Conservation (phyloP, 2,888 invertebrate genomes). For the Laspeyria flexula region DNA sequence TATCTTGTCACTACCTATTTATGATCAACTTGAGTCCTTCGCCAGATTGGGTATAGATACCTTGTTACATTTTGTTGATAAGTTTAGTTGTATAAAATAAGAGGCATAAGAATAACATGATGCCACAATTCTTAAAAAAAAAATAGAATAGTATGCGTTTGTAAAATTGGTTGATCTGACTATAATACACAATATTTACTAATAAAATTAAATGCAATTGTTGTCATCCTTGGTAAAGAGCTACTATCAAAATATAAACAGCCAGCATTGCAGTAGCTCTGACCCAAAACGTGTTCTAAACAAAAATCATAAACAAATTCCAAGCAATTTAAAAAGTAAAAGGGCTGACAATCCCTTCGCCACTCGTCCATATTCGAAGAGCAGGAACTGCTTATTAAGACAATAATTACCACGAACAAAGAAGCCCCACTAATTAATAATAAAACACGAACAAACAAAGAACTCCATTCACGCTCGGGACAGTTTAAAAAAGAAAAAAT, state of each 20-base stretch:
- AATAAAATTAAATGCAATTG: too few species aligned
- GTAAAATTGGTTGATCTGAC: too few species aligned
- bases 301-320: conserved; percentile 51
- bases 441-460: conserved; percentile 85
- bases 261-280: conserved; percentile 18
- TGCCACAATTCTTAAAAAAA: too few species aligned
- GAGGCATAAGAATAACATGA: too few species aligned
- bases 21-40: too few species aligned
- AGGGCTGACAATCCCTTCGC: conserved; percentile 74
- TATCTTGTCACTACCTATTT: background rate
- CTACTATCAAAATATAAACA: conserved; percentile 13
- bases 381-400: conserved; percentile 86
- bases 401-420: conserved; percentile 86
- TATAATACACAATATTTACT: too few species aligned
- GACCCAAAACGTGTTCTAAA: conserved; percentile 54
- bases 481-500: conserved; percentile 77
- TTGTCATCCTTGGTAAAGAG: too few species aligned
- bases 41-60: too few species aligned
- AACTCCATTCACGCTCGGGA: conserved; percentile 82
- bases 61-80: too few species aligned
- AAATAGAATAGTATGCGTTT: too few species aligned
- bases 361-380: conserved; percentile 73
- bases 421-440: conserved; percentile 85
- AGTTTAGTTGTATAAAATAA: too few species aligned
- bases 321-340: conserved; percentile 67